Evolutionary conservation across 2,888 invertebrate species (phyloP).

Genomic region (Oasisia sp.): DNA sequence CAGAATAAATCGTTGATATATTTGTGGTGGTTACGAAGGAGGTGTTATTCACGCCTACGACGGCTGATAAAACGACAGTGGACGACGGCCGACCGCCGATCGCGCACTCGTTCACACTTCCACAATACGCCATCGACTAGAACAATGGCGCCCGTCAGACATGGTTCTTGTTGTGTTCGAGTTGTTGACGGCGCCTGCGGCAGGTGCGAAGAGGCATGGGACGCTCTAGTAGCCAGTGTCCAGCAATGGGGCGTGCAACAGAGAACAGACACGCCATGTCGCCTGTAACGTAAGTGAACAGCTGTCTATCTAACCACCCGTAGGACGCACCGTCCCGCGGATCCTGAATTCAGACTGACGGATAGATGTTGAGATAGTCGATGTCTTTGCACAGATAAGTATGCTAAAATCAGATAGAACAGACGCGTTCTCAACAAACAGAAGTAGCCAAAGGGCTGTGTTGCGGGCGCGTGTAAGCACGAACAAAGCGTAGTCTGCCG

Average conservation of each 20-base stretch:
- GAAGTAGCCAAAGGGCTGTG: background rate
- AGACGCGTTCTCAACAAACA: background rate
- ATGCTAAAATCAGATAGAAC: background rate
- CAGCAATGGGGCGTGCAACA: background rate
- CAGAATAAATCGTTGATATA: background rate
- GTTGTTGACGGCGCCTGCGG: background rate
- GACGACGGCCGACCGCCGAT: background rate
- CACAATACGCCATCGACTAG: constrained; percentile 4
- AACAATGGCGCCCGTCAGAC: constrained; percentile 6
- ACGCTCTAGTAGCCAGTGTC: background rate
- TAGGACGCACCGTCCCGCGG: background rate
- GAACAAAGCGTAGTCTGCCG: background rate
- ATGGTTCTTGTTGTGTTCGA: background rate
- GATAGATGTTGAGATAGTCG: background rate
- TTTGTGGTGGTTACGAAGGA: background rate
- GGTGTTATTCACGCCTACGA: background rate
- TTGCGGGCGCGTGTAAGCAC: background rate
- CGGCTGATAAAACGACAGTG: background rate
- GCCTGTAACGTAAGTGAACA: constrained; percentile 12
- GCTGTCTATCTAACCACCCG: background rate
- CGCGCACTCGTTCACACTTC: background rate
- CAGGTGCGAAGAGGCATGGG: background rate
- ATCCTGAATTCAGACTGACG: background rate
- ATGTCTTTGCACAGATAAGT: background rate
- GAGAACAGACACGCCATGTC: background rate